A percentile compares a stretch with the other conserved stretches of the same genome.
Conservation (phyloP, 1,140 invertebrate species). For the Tetraneura akinire region DNA sequence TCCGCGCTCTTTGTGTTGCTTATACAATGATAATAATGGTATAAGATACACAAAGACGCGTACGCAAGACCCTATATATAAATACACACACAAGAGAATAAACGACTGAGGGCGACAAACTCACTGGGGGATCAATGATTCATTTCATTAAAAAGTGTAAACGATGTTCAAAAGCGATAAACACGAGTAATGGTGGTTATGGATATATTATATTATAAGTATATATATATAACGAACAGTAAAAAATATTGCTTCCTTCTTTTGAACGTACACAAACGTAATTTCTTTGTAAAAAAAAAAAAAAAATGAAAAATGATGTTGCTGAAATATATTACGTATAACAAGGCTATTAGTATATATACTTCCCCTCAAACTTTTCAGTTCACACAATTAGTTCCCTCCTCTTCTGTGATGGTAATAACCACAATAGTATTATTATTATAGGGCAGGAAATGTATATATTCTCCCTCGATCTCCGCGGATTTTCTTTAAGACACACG, state of each 20-base stretch:
- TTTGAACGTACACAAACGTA: neutral
- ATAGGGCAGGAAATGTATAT: neutral
- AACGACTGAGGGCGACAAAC: neutral
- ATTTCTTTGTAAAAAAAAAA: neutral
- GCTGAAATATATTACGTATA: too few species aligned
- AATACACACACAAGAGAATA: too few species aligned
- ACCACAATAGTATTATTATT: too few species aligned
- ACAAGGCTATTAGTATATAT: neutral
- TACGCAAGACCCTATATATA: neutral
- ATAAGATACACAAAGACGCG: slow-evolving; percentile 9
- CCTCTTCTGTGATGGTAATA: neutral
- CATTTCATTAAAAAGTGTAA: slow-evolving; percentile 31
- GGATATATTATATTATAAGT: neutral
- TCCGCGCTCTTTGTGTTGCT: too few species aligned
- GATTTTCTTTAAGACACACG: too few species aligned
- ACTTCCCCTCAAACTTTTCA: neutral
- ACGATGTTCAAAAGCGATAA: neutral
- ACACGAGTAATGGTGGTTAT: neutral
- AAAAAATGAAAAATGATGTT: too few species aligned
- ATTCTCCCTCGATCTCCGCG: neutral
- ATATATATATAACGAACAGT: neutral
- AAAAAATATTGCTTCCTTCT: neutral
- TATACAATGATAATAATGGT: too few species aligned
- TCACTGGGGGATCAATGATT: slow-evolving; percentile 12
- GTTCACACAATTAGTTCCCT: neutral